Base-by-base conservation (phyloP, 2,888 invertebrate genomes). In the Siphlonurus alternatus region DNA sequence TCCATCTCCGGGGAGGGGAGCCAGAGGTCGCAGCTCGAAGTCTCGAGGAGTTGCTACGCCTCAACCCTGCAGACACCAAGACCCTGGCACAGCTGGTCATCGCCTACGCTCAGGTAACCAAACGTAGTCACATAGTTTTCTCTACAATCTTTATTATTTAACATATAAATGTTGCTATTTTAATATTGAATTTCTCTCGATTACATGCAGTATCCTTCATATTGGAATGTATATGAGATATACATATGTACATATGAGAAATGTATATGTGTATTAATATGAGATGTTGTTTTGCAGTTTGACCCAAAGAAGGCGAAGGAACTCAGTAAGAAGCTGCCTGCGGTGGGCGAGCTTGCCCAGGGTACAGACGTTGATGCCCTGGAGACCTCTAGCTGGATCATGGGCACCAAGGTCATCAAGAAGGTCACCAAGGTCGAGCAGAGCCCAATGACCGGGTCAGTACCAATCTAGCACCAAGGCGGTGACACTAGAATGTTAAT, bases 31-130 rank as follows among this genome's bases (percentile, higher is more conserved):
- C 92, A 0, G 89, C 90, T 7, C 83, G 84, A 64, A 87, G 93
- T 72, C 80, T 93, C 68, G 92, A 93, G 75, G 87, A 89, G 71
- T 77, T 92, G 20, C 80, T 91, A 10, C 82, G 83, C 72, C 79
- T 84, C 2, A 86, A 89, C 69, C 90, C 93, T 0, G 78, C 80
- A 56, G 93, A 95, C 76, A 82, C 81, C 68, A 86, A 87, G 71
- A 85, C 88, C 0, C 76, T 92, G 61, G 96, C 96, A 1, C 88
- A 95, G 68, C 80, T 98, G n/a, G 90, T 97, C 3, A 85, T 93
- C 67, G 93, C 94, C 1, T 92, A 95, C 73, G 84, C 88, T 0
- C 82, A 85, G 74, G 79, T 79, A 71, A 69, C 65, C 67, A 53
- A 59, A 15, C 19, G 65, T 63, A 59, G 20, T 19, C 23, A 53